Percentiles rank a stretch among this genome's conserved stretches.
These are phyloP conservation scores for Podiceps cristatus DNA, from an alignment of 2,113 vertebrate species.

Conservation along the genomic window DNA sequence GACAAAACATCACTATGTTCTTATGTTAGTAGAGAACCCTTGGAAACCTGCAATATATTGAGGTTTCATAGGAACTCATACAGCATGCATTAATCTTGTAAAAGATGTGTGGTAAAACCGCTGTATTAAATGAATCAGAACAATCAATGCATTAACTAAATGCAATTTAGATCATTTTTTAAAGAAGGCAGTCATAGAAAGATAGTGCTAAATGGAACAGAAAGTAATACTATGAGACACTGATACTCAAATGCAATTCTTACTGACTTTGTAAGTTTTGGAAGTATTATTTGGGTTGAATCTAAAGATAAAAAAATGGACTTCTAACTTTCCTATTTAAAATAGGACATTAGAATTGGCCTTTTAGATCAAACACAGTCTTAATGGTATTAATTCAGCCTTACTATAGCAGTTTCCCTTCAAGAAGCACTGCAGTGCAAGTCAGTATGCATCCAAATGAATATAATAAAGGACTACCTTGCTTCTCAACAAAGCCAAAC, in stretches of 20 bases:
- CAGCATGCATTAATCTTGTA: slow-evolving; percentile 22
- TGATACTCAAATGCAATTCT: not conserved
- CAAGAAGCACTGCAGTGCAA: not conserved
- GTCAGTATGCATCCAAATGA: not conserved
- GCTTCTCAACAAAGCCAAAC: not conserved
- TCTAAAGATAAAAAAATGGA: not conserved
- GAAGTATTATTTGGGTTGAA: not conserved
- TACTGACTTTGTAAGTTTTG: not conserved
- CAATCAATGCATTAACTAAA: not conserved
- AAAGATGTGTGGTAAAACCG: slow-evolving; percentile 17
- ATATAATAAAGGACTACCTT: not conserved
- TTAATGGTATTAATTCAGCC: not conserved
- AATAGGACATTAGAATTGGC: not conserved
- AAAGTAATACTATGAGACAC: not conserved
- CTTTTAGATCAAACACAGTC: not conserved
- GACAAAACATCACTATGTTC: slow-evolving; percentile 55
- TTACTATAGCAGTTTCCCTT: not conserved
- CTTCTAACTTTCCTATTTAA: not conserved
- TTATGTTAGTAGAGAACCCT: slow-evolving; percentile 16
- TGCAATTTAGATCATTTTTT: not conserved
- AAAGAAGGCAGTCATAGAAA: not conserved
- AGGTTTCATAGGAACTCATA: slow-evolving; percentile 27
- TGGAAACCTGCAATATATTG: not conserved
- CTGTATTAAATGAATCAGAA: slow-evolving; percentile 25
- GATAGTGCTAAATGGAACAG: not conserved